Base-by-base conservation (phyloP, 2,888 invertebrate genomes). In the Amaurobius ferox region DNA sequence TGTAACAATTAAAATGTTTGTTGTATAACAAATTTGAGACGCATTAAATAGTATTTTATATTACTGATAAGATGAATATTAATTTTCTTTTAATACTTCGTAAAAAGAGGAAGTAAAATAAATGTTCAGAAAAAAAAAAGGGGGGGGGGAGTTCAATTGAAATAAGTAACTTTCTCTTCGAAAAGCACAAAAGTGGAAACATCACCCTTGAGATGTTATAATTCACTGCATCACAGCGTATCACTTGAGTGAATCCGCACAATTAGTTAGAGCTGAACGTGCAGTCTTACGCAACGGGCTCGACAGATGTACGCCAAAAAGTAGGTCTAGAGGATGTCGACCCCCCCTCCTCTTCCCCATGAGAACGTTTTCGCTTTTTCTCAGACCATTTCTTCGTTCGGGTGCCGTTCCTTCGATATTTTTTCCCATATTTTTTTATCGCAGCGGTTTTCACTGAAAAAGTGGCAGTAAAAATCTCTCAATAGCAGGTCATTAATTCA, bases 311-410 rank as follows among this genome's bases (percentile, higher is more conserved):
- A 71, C 35, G 26, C 44, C 30, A n/a, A 66, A 71, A 85, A 77
- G 83, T 85, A 85, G 83, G 83, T 85, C 77, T 85, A 77, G 77
- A 78, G 83, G 83, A 85, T 85, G 70, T 81, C 81, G 83, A 83
- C 77, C 77, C 83, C 81, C 76, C 62, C 61, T 67, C 71, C 77
- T 70, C 70, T 39, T 64, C 76, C 77, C 83, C 72, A 77, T 85
- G 83, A 71, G 83, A 85, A 85, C 71, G 81, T 81, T 74, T 64
- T 76, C 81, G 70, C 81, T 74, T 26, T 76, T 76, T 81, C 70
- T 81, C 74, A 73, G 67, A 62, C 62, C 55, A 74, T 83, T 70
- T 70, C 81, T 71, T 83, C 62, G 35, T 44, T 55, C 16, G 2
- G 16, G 16, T 7, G 11, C 55, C 55, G 55, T 55, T 55, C 55